Base-by-base conservation (phyloP, 2,797 vertebrate species). In the Microtus californicus region DNA sequence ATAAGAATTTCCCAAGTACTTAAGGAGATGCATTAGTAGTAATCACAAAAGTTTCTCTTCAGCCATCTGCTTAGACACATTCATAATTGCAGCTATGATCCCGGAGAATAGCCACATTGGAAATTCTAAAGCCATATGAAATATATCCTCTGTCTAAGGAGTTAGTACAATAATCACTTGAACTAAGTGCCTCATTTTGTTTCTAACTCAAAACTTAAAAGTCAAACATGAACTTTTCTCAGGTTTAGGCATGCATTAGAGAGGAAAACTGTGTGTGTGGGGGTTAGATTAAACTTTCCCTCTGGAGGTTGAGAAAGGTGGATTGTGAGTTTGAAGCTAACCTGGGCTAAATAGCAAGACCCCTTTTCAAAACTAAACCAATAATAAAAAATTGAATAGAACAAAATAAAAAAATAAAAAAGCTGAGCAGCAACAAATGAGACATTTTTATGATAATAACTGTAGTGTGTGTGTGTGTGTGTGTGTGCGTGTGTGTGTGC, bases 21-120 rank as follows among this genome's bases (percentile, higher is more conserved):
- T 93, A 40, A 93, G 93, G 19, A 88, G 6, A 48, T 63, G 5
- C 86, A 56, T 90, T 88, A 37, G 54, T 21, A 91, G 91, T 80
- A 91, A 89, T 91, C 61, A 45, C 34, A 59, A 19, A 90, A 67
- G 51, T 78, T 95, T 91, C 23, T 61, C 74, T 95, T 79, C 6
- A 95, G 45, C 43, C 40, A 85, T 71, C 19, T 7, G 17, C 9
- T 90, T 65, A 82, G 2, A 73, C 7, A 65, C 11, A 80, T 15
- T 93, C 45, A 76, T 61, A 93, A 94, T 81, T 94, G 34, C 23
- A 73, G 34, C 43, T 6, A 31, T 89, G 83, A 95, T 80, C 17
- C 43, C 91, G 63, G 63, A 25, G 27, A 79, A 77, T 3, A 59
- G 31, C 74, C 77, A 48, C 10, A 80, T 59, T 7, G 21, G 27